Conservation (phyloP, 37 sponge, comb jelly and placozoan genomes). For the Cladorhizidae sp. region DNA sequence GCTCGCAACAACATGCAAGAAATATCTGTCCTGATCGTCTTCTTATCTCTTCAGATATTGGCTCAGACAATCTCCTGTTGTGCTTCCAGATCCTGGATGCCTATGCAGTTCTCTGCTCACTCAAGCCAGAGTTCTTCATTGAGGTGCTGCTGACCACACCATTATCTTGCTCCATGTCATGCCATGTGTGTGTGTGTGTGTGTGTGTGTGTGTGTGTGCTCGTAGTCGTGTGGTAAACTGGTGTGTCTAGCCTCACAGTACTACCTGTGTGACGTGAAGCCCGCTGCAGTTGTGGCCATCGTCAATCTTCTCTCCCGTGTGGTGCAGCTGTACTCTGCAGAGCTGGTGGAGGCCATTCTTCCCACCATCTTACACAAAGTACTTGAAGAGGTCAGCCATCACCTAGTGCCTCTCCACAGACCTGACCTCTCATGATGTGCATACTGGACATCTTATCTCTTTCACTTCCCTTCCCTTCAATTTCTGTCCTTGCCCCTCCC, state of each 20-base stretch:
- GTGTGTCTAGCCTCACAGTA: constrained; percentile 46
- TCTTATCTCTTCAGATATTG: constrained; percentile 49
- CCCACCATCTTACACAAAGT: constrained; percentile 20
- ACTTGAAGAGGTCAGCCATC: constrained; percentile 24
- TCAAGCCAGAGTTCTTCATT: constrained; percentile 43
- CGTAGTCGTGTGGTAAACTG: constrained; percentile 48
- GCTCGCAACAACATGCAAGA: constrained; percentile 5
- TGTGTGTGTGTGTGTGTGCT: background rate
- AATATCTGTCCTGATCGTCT: background rate
- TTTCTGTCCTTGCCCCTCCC: background rate
- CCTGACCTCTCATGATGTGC: background rate
- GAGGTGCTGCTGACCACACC: constrained; percentile 26
- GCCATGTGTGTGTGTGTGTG: background rate
- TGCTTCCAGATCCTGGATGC: constrained; percentile 70
- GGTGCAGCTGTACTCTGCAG: constrained; percentile 44
- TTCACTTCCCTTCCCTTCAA: background rate
- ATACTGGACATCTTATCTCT: background rate
- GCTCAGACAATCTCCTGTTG: constrained; percentile 35
- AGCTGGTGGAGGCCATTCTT: constrained; percentile 35
- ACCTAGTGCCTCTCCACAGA: background rate
- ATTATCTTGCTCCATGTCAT: background rate
- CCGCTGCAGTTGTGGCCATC: constrained; percentile 50
- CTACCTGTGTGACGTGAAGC: constrained; percentile 71
- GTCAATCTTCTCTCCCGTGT: constrained; percentile 37
- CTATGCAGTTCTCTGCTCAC: constrained; percentile 59